These are phyloP conservation scores for Oligia fasciuncula DNA, from an alignment of 2,888 invertebrate species.

Conservation along the genomic window DNA sequence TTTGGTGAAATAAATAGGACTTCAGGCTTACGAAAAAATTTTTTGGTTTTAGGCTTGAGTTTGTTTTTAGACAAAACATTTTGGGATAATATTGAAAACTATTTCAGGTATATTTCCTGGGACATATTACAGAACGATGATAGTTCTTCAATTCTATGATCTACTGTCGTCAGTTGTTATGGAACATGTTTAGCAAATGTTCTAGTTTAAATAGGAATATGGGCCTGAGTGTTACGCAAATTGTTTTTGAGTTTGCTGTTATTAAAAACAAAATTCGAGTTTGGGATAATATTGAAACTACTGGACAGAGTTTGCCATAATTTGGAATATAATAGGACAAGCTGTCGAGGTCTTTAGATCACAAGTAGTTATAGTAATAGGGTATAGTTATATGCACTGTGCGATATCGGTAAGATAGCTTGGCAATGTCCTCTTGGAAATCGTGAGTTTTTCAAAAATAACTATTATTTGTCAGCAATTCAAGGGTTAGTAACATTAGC, in stretches of 20 bases:
- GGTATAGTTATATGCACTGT: neutral
- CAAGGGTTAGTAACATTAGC: neutral
- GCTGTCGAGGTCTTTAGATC: neutral
- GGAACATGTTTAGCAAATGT: neutral
- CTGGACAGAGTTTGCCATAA: neutral
- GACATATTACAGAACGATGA: neutral
- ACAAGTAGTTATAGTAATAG: neutral
- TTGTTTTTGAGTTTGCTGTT: neutral
- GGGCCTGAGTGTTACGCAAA: no score
- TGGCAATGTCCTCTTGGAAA: neutral
- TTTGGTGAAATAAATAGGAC: no score
- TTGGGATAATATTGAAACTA: no score
- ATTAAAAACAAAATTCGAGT: neutral
- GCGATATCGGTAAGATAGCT: neutral
- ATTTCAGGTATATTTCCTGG: neutral
- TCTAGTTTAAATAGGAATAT: neutral
- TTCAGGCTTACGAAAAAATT: no score
- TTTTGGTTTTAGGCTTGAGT: no score
- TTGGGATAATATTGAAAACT: no score
- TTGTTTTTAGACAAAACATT: no score
- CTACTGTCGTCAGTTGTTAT: neutral
- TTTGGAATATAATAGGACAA: neutral
- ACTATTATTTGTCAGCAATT: neutral
- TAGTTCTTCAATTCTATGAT: neutral
- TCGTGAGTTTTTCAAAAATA: no score